A percentile compares a stretch with the other conserved stretches of the same genome.
phyloP scores from a whole-genome alignment of 2,113 vertebrate genomes.

The Apteryx owenii region DNA sequence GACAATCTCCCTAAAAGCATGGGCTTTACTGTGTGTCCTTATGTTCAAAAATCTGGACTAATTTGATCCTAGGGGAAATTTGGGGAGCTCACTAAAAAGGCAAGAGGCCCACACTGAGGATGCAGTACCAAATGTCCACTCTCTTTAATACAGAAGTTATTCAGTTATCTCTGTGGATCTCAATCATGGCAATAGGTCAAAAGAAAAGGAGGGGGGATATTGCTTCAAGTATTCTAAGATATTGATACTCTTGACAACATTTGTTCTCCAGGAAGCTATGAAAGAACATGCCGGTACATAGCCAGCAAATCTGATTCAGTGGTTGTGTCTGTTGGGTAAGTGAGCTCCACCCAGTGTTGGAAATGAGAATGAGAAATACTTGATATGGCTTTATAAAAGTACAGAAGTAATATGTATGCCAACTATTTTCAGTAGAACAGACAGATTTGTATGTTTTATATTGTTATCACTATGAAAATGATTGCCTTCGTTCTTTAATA shows the following conservation, averaged over 20 bases:
- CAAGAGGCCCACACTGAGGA: neutral
- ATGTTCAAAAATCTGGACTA: neutral
- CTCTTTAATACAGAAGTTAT: neutral
- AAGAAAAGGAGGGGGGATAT: neutral
- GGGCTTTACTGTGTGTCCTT: neutral
- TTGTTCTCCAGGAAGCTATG: conserved; percentile 19
- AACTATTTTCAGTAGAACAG: neutral
- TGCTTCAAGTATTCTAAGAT: neutral
- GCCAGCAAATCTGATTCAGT: conserved; percentile 37
- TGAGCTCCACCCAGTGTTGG: neutral
- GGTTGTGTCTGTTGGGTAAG: conserved; percentile 46
- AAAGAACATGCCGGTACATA: neutral
- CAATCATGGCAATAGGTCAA: neutral
- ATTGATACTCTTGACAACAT: neutral
- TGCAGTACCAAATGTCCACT: neutral
- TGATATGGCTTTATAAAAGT: neutral
- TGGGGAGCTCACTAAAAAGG: neutral
- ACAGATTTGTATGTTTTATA: neutral
- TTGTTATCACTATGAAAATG: neutral
- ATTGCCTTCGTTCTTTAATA: neutral
- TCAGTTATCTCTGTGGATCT: neutral
- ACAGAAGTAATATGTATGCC: neutral
- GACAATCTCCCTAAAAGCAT: neutral
- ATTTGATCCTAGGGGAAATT: neutral
- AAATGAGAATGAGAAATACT: neutral